phyloP scores from a whole-genome alignment of 2,113 vertebrate species.

The Furnarius figulus region DNA sequence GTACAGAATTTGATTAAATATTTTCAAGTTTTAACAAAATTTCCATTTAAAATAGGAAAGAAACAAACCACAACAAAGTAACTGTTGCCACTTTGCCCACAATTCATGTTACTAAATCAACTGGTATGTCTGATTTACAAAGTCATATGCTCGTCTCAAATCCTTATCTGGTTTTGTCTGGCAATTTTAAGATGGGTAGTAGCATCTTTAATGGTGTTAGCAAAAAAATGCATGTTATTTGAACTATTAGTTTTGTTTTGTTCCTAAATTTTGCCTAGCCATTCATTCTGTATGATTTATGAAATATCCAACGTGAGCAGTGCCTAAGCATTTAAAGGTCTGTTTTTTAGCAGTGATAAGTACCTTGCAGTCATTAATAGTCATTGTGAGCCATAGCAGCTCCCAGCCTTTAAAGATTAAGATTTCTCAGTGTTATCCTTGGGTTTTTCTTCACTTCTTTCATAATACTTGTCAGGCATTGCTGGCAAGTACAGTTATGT shows the following conservation, averaged over 20 bases:
- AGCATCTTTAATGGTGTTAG: background rate
- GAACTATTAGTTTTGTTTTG: background rate
- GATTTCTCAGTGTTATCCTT: background rate
- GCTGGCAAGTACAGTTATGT: background rate
- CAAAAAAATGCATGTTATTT: background rate
- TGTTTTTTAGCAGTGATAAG: background rate
- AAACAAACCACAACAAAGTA: background rate
- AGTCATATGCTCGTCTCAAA: background rate
- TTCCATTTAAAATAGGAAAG: background rate
- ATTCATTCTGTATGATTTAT: background rate
- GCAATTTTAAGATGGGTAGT: background rate
- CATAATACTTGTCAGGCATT: background rate
- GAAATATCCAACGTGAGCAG: background rate
- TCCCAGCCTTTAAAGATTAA: background rate
- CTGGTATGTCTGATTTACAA: background rate
- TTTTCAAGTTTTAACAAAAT: background rate
- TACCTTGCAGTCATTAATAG: background rate
- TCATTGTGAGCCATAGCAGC: background rate
- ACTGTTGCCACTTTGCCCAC: background rate
- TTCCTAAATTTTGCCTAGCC: background rate
- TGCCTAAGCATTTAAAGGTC: background rate
- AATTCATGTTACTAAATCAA: background rate
- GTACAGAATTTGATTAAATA: background rate
- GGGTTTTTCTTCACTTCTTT: background rate
- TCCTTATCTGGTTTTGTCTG: background rate